Base-by-base conservation (phyloP, 2,113 vertebrate species). In the Hemibates koningsi region DNA sequence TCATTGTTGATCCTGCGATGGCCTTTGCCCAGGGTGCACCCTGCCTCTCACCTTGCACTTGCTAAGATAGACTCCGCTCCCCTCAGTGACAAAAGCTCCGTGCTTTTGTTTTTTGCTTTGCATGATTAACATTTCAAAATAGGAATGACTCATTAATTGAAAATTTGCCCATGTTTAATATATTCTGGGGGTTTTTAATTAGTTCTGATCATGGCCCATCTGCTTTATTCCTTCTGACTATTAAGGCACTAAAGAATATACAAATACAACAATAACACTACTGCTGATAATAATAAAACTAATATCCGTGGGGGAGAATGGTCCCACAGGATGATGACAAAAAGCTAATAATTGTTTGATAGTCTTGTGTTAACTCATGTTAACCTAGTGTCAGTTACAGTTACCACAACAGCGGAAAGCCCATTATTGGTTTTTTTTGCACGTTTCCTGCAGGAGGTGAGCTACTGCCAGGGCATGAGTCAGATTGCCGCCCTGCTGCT, bases 401-500 rank as follows among this genome's bases (percentile, higher is more conserved):
- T 24, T 43, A 71, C n/a, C 7, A 71, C 68, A 59, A 17, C 48
- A 6, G 14, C 16, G 0, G 1, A 32, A 21, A 50, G 11, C 9
- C 1, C 17, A 12, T 45, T 7, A 6, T 50, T 66, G 24, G 9
- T 4, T 4, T 13, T 16, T 29, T 45, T 59, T 24, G 45, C 32
- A 21, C 8, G 5, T 38, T 36, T 41, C 85, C 93, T 95, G 45
- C 95, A 98, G 98, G 98, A 98, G 92, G 98, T 98, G 91, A 98
- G 97, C 92, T 98, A 98, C 95, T 98, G 98, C 91, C 97, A 98
- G 94, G 98, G 98, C 32, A 97, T 97, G 97, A 98, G 97, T 94
- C 97, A 98, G 95, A 97, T 97, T 0, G 97, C 96, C 12, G 98
- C 97, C 80, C 95, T 98, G 93, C 95, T 97, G 52, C 96, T 98